phyloP scores from a whole-genome alignment of 2,888 invertebrate species.

The Girardia tigrina region DNA sequence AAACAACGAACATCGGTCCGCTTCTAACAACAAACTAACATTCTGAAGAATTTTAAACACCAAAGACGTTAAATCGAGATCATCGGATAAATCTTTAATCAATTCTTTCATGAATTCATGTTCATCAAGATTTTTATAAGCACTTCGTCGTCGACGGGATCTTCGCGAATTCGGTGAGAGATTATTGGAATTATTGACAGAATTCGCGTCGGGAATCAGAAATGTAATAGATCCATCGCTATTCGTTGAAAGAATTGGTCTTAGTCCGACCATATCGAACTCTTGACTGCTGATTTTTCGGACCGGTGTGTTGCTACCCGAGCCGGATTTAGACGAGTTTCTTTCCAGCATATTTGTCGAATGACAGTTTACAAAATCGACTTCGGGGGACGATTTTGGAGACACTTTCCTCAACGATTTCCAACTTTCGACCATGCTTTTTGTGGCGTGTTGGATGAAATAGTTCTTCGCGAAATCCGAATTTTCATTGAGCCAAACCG shows the following conservation, averaged over 20 bases:
- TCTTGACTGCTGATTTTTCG: constrained; percentile 84
- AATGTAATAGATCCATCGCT: constrained; percentile 78
- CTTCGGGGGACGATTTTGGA: neutral
- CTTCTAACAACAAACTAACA: constrained; percentile 46
- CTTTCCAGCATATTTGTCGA: neutral
- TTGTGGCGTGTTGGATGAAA: constrained; percentile 74
- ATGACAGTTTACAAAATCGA: neutral
- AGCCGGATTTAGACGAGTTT: constrained; percentile 60
- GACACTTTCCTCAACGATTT: constrained; percentile 53
- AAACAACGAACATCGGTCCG: constrained; percentile 48
- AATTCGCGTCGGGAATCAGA: constrained; percentile 50
- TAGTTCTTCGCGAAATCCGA: constrained; percentile 87
- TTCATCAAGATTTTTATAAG: constrained; percentile 41
- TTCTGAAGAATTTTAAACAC: constrained; percentile 49
- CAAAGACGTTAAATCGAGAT: constrained; percentile 47
- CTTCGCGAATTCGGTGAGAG: neutral
- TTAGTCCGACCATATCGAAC: constrained; percentile 60
- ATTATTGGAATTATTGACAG: neutral
- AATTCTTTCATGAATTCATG: constrained; percentile 49
- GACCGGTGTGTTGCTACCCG: constrained; percentile 81
- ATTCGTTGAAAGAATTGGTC: constrained; percentile 75
- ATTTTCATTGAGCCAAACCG: constrained; percentile 89
- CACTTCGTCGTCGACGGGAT: constrained; percentile 26
- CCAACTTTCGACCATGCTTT: constrained; percentile 83
- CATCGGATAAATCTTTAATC: constrained; percentile 49